phyloP scores from a whole-genome alignment of 1,140 invertebrate genomes.

The Lasaia peninsularis region DNA sequence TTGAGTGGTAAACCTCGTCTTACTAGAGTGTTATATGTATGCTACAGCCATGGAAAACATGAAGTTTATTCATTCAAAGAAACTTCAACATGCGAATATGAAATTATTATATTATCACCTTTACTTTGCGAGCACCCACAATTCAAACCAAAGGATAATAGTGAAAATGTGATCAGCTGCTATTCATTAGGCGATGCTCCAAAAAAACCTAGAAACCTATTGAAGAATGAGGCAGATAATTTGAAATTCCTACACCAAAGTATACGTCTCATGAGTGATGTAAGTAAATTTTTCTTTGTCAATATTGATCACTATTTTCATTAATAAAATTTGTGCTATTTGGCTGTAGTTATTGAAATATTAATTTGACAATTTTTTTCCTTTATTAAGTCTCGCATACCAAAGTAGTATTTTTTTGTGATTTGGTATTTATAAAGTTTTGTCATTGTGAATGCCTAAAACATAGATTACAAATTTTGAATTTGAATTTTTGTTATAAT shows the following conservation, averaged over 20 bases:
- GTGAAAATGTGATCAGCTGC: conserved; percentile 90
- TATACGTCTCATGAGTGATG: conserved; percentile 44
- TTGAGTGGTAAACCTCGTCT: conserved; percentile 89
- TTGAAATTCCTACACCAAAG: conserved; percentile 82
- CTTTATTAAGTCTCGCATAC: neutral
- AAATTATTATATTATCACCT: conserved; percentile 91
- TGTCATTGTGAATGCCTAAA: neutral
- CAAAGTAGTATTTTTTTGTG: conserved; percentile 25
- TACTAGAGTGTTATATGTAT: conserved; percentile 90
- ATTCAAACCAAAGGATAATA: conserved; percentile 90
- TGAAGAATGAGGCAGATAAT: conserved; percentile 85
- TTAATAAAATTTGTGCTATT: conserved; percentile 16
- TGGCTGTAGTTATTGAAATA: neutral
- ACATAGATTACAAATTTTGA: neutral
- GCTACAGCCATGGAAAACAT: conserved; percentile 90
- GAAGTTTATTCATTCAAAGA: conserved; percentile 96
- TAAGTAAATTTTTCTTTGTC: conserved; percentile 33
- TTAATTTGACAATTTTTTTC: neutral
- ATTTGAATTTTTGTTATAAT: neutral
- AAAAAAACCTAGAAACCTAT: conserved; percentile 85
- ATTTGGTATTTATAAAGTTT: conserved; percentile 20
- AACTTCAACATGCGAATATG: conserved; percentile 95
- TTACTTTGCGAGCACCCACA: conserved; percentile 92
- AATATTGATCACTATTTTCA: neutral
- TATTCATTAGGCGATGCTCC: conserved; percentile 83